A percentile compares a stretch with the other conserved stretches of the same genome.
phyloP scores from a whole-genome alignment of 2,797 vertebrate species.

The Forpus xanthops region DNA sequence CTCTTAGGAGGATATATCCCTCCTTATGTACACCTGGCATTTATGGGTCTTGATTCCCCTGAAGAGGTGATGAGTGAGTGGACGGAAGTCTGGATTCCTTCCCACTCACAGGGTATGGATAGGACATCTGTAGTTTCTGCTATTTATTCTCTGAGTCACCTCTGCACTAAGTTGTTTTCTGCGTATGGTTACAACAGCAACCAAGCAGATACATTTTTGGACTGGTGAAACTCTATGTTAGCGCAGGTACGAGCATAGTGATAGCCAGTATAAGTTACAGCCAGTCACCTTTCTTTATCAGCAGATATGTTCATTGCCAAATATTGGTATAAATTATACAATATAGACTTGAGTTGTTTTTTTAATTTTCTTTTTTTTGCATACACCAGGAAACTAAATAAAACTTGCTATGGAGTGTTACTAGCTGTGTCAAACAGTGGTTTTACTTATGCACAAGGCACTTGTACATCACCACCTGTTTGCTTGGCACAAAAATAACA shows the following conservation, averaged over 20 bases:
- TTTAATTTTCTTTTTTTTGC: background rate
- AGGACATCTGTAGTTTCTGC: background rate
- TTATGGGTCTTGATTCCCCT: background rate
- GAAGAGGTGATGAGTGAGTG: background rate
- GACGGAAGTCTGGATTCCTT: background rate
- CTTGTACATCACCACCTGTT: background rate
- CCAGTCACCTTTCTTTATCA: background rate
- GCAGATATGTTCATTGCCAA: background rate
- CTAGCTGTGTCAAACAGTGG: background rate
- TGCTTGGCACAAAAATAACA: background rate
- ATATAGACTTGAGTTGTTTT: background rate
- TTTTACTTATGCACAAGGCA: background rate
- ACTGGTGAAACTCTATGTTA: background rate
- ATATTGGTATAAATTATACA: background rate
- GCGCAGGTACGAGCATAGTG: background rate
- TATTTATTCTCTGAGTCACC: background rate
- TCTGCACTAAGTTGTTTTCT: background rate
- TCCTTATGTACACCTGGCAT: background rate
- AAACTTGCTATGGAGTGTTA: background rate
- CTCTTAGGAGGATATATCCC: background rate
- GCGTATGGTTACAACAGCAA: background rate
- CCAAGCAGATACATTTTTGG: background rate
- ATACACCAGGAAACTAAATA: background rate
- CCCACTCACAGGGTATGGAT: background rate
- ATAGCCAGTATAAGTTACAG: background rate